Percentiles rank a stretch among this genome's conserved stretches.
phyloP scores from a whole-genome alignment of 2,113 vertebrate species.

The Pipa parva region DNA sequence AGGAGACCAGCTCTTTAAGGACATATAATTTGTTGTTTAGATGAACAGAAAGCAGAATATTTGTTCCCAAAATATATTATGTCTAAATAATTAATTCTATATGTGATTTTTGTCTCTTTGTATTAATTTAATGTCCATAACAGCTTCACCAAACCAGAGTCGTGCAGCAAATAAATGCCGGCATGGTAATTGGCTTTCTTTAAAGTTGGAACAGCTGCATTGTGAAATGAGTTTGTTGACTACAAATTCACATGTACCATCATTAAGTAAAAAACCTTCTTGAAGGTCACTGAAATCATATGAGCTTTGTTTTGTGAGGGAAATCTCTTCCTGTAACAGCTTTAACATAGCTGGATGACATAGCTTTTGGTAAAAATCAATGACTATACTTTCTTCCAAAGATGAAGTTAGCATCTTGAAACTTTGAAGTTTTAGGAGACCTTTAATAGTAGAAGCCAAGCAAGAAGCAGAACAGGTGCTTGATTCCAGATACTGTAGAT shows the following conservation, averaged over 20 bases:
- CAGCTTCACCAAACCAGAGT: slow-evolving; percentile 36
- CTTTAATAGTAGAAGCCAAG: slow-evolving; percentile 1
- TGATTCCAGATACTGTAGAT: slow-evolving; percentile 20
- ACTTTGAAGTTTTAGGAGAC: slow-evolving; percentile 26
- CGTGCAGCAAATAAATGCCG: slow-evolving; percentile 35
- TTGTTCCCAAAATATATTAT: background rate
- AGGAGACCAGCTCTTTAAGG: no score
- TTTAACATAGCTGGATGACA: background rate
- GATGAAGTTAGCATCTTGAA: slow-evolving; percentile 8
- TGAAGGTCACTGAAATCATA: slow-evolving; percentile 6
- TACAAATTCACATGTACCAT: slow-evolving; percentile 14
- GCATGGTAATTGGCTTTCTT: slow-evolving; percentile 23
- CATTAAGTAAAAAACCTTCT: slow-evolving; percentile 32
- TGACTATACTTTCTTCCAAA: background rate
- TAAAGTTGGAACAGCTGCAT: slow-evolving; percentile 41
- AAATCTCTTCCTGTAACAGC: slow-evolving; percentile 17
- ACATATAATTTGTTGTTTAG: no score
- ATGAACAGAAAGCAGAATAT: background rate
- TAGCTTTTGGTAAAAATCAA: background rate
- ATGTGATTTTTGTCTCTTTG: background rate
- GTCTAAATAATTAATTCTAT: background rate
- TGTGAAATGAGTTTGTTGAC: slow-evolving; percentile 21
- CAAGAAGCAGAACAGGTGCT: background rate
- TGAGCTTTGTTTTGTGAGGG: background rate
- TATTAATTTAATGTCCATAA: slow-evolving; percentile 18